phyloP scores from a whole-genome alignment of 2,888 invertebrate species.

The Noctua fimbriata region DNA sequence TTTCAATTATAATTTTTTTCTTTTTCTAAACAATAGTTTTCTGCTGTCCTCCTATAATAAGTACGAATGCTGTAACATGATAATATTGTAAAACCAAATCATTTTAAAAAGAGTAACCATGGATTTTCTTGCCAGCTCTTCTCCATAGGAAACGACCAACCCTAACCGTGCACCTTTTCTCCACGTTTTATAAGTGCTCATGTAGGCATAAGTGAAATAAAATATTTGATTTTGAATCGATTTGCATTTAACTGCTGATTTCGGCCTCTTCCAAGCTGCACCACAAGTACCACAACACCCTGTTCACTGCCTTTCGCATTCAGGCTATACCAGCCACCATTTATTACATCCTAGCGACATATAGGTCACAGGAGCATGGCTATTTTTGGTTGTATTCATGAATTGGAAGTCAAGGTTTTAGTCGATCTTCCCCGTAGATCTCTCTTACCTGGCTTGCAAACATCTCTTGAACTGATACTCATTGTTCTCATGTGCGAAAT shows the following conservation, averaged over 20 bases:
- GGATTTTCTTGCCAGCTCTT: too few relatives aligned
- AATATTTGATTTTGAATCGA: not conserved
- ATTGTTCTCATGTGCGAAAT: conserved; percentile 81
- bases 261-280: not conserved
- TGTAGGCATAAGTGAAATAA: too few relatives aligned
- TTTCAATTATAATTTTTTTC: too few relatives aligned
- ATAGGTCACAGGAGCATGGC: not conserved
- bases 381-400: not conserved
- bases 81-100: too few relatives aligned
- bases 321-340: not conserved
- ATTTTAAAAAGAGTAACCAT: too few relatives aligned
- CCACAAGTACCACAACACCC: not conserved
- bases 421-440: not conserved
- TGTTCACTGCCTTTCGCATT: not conserved
- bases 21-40: too few relatives aligned
- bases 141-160: too few relatives aligned
- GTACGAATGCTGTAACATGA: too few relatives aligned
- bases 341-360: not conserved
- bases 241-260: not conserved
- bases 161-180: too few relatives aligned
- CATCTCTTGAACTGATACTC: conserved; percentile 80
- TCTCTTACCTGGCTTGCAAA: conserved; percentile 78
- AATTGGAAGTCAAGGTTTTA: not conserved
- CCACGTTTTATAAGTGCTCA: too few relatives aligned
- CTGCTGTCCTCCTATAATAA: too few relatives aligned